Conservation (phyloP, 2,797 vertebrate species). For the Tympanoctomys barrerae region DNA sequence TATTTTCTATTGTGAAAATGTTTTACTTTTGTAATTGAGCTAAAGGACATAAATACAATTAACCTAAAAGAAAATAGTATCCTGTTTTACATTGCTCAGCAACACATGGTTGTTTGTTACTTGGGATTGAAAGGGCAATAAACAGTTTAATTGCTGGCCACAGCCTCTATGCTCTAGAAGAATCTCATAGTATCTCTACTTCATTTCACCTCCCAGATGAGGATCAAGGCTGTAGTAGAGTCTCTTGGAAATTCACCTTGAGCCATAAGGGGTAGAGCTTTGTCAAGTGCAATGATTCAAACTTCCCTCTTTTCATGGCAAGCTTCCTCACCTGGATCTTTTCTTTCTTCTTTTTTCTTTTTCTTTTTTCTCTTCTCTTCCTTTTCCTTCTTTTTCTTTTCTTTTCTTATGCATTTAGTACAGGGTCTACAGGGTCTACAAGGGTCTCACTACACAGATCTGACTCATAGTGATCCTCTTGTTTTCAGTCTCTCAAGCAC, state of each 20-base stretch:
- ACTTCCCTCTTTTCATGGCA: neutral
- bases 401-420: too few species aligned
- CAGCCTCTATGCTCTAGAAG: neutral
- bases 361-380: too few species aligned
- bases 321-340: neutral
- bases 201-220: neutral
- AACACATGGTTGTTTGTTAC: neutral
- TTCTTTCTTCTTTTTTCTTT: neutral
- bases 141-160: neutral
- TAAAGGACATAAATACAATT: constrained; percentile 18
- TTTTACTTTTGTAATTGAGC: neutral
- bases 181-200: neutral
- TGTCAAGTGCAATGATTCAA: neutral
- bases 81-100: neutral
- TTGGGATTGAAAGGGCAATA: neutral
- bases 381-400: too few species aligned
- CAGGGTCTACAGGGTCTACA: too few species aligned
- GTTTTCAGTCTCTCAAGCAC: too few species aligned
- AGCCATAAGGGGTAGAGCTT: neutral
- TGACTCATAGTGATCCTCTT: too few species aligned
- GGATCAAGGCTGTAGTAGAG: neutral
- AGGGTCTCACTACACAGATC: too few species aligned
- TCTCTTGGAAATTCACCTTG: neutral
- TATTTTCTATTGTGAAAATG: neutral
- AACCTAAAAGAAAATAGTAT: neutral